phyloP scores from a whole-genome alignment of 2,113 vertebrate genomes.

The Hippocampus mohnikei region DNA sequence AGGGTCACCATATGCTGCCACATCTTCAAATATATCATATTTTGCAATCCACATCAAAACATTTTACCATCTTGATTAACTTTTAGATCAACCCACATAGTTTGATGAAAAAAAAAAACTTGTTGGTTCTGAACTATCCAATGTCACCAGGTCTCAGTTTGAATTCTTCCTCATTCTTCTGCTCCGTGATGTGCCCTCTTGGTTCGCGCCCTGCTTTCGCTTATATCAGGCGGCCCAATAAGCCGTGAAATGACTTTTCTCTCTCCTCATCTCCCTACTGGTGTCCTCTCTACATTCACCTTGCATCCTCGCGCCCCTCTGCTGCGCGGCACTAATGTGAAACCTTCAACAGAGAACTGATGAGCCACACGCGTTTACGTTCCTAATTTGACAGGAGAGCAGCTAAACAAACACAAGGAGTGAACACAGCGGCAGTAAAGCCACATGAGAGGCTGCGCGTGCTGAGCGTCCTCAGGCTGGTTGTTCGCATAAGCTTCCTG shows the following conservation, averaged over 20 bases:
- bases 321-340: conserved; percentile 24
- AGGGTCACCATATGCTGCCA: no score
- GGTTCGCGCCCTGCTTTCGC: conserved; percentile 52
- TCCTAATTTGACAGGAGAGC: conserved; percentile 24
- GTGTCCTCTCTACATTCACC: conserved; percentile 27
- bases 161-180: conserved; percentile 9
- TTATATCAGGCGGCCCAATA: conserved; percentile 67
- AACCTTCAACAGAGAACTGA: neutral
- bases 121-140: conserved; percentile 15
- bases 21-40: no score
- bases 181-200: conserved; percentile 23
- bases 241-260: conserved; percentile 70
- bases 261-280: conserved; percentile 33
- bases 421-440: conserved; percentile 30
- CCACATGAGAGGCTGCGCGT: conserved; percentile 38
- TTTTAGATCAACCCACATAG: neutral
- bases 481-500: conserved; percentile 34
- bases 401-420: conserved; percentile 33
- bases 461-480: conserved; percentile 17
- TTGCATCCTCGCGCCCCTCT: conserved; percentile 35
- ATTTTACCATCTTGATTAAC: no score
- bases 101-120: neutral
- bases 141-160: neutral
- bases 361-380: neutral
- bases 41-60: no score